Evolutionary conservation across 2,113 vertebrate species (phyloP), one percentile per base, ranked within the genome.

Genomic region (Neofelis nebulosa): DNA sequence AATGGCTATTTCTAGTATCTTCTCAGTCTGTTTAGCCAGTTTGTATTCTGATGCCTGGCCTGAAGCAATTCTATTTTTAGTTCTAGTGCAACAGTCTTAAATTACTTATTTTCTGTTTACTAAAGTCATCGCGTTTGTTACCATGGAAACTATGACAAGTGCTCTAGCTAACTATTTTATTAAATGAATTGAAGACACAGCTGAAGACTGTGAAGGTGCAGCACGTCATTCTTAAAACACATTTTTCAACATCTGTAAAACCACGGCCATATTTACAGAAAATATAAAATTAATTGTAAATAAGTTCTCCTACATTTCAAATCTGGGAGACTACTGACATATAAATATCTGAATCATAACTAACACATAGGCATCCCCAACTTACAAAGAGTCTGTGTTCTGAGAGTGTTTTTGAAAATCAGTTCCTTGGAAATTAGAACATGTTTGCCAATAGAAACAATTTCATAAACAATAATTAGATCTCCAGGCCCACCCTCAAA

Each of bases 91-190:
- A 98, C 98, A 97, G 97, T 97, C 98, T 98, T 99, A 99, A 99
- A 99, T 99, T 99, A 99, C 98, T 99, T 99, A 99, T 99, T 99
- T 99, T 99, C 98, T 99, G 98, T 99, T 99, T 99, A 99, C 98
- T 98, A 98, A 99, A 99, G 98, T 98, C 96, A 98, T 98, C 98
- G 97, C 82, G 89, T 98, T 98, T 98, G 99, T 99, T 99, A 97
- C 99, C 98, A 99, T 99, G 98, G 99, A 94, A 99, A 99, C 99
- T 78, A 73, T 97, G 98, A 98, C 98, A 98, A 98, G 98, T 98
- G 98, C 97, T 98, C 97, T 95, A 97, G 98, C 97, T 98, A 99
- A 98, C 98, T 98, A 97, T 98, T 98, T 98, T 98, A 98, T 98
- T 98, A 99, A 98, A 98, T 98, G 96, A 98, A 98, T 98, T 96